phyloP scores from a whole-genome alignment of 2,888 invertebrate genomes.

The Paralinhomoeus sp. region DNA sequence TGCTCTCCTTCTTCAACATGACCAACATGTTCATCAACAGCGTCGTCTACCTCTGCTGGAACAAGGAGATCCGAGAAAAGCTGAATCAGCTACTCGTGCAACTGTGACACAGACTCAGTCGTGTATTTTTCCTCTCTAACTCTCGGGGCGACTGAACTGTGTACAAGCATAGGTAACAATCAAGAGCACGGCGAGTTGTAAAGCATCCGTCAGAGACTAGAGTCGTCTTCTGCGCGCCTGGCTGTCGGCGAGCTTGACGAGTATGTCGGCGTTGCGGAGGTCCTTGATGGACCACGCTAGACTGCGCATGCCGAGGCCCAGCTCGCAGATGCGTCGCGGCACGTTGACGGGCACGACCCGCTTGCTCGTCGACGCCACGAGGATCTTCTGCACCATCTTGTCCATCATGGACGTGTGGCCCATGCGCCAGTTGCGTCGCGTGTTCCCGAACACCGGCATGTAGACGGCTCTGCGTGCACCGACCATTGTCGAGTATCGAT shows the following conservation, averaged over 20 bases:
- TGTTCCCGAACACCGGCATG: slow-evolving; percentile 15
- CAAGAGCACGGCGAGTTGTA: too few species aligned
- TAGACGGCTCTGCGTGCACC: slow-evolving; percentile 10
- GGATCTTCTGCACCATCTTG: slow-evolving; percentile 6
- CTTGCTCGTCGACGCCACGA: slow-evolving; percentile 6
- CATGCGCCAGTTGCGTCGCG: slow-evolving; percentile 12
- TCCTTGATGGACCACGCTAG: slow-evolving; percentile 3
- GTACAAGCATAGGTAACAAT: too few species aligned
- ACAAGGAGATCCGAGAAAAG: too few species aligned
- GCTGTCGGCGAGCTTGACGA: slow-evolving; percentile 1
- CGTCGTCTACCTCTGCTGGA: too few species aligned
- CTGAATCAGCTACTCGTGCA: too few species aligned
- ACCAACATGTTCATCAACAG: too few species aligned
- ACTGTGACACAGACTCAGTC: too few species aligned
- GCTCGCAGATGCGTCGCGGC: slow-evolving; percentile 11
- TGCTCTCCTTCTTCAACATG: too few species aligned
- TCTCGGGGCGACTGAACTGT: too few species aligned
- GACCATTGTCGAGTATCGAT: too few species aligned
- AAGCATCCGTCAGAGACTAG: too few species aligned
- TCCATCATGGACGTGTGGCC: slow-evolving; percentile 14
- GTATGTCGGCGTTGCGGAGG: slow-evolving; percentile 1
- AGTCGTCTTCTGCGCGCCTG: neutral
- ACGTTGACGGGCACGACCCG: slow-evolving; percentile 10
- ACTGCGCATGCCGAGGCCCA: slow-evolving; percentile 10
- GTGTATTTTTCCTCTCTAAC: too few species aligned